phyloP scores from a whole-genome alignment of 2,888 invertebrate genomes.

The Notocelia uddmanniana region DNA sequence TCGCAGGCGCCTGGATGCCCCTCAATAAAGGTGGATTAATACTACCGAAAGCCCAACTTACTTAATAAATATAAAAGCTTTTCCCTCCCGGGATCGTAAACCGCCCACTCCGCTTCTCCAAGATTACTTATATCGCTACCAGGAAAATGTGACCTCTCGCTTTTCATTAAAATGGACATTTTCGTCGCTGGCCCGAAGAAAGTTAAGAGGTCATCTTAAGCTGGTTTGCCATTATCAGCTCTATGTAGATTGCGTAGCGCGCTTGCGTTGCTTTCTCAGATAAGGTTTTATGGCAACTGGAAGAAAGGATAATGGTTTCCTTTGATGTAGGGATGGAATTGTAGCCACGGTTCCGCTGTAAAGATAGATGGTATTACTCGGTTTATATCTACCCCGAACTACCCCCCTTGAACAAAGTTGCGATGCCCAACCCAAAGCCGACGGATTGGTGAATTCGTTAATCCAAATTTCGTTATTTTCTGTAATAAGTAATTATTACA shows the following conservation, averaged over 20 bases:
- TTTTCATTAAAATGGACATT: constrained; percentile 70
- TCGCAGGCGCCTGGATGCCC: constrained; percentile 74
- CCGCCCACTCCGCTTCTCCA: constrained; percentile 81
- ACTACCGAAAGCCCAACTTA: constrained; percentile 85
- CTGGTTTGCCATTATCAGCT: constrained; percentile 81
- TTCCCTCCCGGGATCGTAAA: constrained; percentile 82
- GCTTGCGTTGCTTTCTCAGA: constrained; percentile 81
- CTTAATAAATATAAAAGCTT: constrained; percentile 87
- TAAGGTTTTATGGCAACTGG: constrained; percentile 79
- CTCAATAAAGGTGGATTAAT: constrained; percentile 85
- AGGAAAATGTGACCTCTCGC: constrained; percentile 62
- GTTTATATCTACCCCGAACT: constrained; percentile 55
- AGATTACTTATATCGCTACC: constrained; percentile 82
- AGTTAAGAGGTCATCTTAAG: constrained; percentile 59
- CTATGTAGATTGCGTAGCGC: constrained; percentile 82
- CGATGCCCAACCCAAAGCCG: constrained; percentile 1
- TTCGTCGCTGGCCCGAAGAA: constrained; percentile 53
- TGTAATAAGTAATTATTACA: too few relatives aligned
- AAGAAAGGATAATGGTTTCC: constrained; percentile 84
- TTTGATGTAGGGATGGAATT: constrained; percentile 77
- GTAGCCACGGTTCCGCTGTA: constrained; percentile 70
- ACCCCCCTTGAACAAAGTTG: constrained; percentile 22
- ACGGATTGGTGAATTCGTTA: constrained; percentile 7
- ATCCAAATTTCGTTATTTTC: neutral
- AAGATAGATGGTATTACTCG: constrained; percentile 69